phyloP scores from a whole-genome alignment of 2,797 vertebrate species.

The Megaceryle alcyon region DNA sequence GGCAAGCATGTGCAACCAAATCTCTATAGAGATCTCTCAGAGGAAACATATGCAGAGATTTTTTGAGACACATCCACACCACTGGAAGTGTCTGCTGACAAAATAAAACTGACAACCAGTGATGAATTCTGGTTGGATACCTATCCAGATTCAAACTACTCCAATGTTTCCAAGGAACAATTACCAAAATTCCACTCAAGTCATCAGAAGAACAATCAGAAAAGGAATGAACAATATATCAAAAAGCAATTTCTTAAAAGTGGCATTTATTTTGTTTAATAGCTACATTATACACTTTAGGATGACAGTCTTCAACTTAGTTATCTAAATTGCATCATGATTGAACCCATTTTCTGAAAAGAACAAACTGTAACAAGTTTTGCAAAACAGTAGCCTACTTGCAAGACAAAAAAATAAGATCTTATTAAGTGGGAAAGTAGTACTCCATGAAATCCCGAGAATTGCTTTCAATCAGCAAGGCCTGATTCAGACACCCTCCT shows the following conservation, averaged over 20 bases:
- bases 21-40: neutral
- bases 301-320: conserved; percentile 22
- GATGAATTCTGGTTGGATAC: neutral
- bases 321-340: conserved; percentile 54
- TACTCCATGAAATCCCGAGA: neutral
- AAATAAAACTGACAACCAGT: neutral
- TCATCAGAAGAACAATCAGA: neutral
- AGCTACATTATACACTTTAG: conserved; percentile 10
- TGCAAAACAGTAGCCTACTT: neutral
- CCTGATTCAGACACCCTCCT: neutral
- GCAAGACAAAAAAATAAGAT: neutral
- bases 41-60: neutral
- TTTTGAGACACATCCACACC: neutral
- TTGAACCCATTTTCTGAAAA: conserved; percentile 28
- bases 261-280: conserved; percentile 43
- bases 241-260: conserved; percentile 41
- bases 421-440: conserved; percentile 8
- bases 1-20: neutral
- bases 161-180: neutral
- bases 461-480: neutral
- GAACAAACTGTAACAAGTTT: conserved; percentile 15
- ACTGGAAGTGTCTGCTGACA: neutral
- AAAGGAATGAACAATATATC: neutral
- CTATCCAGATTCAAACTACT: neutral
- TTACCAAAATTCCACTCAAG: neutral